Evolutionary conservation across 1,140 invertebrate species (phyloP), one percentile per base, ranked within the genome.

Genomic region (Aphidius gifuensis): DNA sequence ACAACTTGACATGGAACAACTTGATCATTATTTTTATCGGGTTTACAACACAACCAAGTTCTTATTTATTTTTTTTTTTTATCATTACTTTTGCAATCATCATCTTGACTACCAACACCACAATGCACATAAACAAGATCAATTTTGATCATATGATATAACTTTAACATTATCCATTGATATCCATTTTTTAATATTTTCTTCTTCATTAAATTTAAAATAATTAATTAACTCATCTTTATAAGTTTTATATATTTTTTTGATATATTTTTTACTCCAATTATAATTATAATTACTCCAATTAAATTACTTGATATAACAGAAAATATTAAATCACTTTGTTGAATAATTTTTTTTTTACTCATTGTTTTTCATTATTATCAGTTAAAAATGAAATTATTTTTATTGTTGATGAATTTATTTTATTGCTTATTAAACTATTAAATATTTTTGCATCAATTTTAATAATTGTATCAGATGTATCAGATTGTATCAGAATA

Each of bases 401-500:
- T 56, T 72, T 61, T 0, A 74, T 63, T 42, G 70, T 70, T 40
- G 64, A 51, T 5, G 65, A 6, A 11, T 58, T 72, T 5, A 72
- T 65, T 16, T 64, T 62, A 21, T 58, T 64, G 53, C 68, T 58
- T n/a, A 80, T 45, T 5, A 80, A 64, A 9, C 47, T 54, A 4
- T 6, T 58, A 32, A 79, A 78, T 8, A 38, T 65, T 53, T 69
- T 76, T 72, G 61, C 71, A 59, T 78, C 73, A 44, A 89, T 74
- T 16, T 68, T 65, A 4, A 67, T 64, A 21, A 85, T 77, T 61
- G 81, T 80, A 64, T 85, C 82, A 59, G 87, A 84, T n/a, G n/a
- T n/a, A n/a, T n/a, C n/a, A n/a, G n/a, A n/a, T 77, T 61, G 81
- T 80, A 64, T 85, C 82, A 59, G 87, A 84, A 76, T 85, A 87